Conservation (phyloP, 2,113 vertebrate genomes). For the Anser cygnoides region DNA sequence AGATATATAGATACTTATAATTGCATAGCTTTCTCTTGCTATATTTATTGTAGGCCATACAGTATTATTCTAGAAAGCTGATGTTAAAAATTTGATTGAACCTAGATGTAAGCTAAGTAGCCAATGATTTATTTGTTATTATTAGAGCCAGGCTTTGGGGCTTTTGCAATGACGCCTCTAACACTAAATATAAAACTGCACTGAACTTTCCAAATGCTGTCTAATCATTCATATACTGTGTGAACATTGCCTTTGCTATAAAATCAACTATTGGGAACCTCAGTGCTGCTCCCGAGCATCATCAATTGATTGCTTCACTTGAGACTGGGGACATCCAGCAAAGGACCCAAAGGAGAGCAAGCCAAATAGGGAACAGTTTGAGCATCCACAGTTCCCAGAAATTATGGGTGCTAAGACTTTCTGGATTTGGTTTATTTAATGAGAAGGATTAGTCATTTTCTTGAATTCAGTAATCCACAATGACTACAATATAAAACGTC, state of each 20-base stretch:
- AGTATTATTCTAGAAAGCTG: not conserved
- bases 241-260: not conserved
- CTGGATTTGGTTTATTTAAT: not conserved
- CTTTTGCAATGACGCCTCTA: not conserved
- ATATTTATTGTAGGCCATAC: not conserved
- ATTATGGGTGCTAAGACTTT: not conserved
- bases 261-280: not conserved
- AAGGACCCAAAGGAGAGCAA: not conserved
- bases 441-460: not conserved
- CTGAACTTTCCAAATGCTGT: not conserved
- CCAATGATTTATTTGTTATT: not conserved
- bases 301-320: not conserved
- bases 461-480: not conserved
- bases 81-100: not conserved
- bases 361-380: not conserved
- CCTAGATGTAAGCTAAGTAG: not conserved
- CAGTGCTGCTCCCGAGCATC: not conserved
- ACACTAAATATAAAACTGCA: not conserved
- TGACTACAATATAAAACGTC: not conserved
- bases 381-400: not conserved
- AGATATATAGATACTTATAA: not conserved
- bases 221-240: not conserved
- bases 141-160: fast-evolving
- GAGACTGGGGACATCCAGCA: not conserved
- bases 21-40: not conserved